Conservation (phyloP, 2,888 invertebrate species). For the Criorhina ranunculi region DNA sequence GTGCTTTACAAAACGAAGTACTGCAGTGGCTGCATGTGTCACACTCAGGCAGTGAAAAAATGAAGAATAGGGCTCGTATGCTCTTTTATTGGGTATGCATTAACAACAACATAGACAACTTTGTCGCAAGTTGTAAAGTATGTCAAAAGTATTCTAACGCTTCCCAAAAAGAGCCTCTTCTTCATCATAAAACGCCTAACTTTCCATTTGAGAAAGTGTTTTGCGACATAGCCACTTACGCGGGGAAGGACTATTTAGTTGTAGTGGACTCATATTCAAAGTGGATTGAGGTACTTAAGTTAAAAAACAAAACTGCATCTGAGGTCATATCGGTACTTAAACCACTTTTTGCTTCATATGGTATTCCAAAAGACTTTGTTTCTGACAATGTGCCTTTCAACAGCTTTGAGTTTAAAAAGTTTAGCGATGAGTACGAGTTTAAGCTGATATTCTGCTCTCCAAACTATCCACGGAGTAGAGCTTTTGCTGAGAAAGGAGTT, state of each 20-base stretch:
- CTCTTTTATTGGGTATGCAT: no score
- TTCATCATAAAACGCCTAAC: constrained; percentile 25
- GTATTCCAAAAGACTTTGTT: constrained; percentile 39
- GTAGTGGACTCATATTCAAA: constrained; percentile 31
- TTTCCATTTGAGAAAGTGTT: constrained; percentile 45
- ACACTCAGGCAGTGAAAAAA: no score
- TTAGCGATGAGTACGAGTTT: constrained; percentile 39
- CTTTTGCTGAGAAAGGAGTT: constrained; percentile 37
- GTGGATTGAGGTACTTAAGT: constrained; percentile 34
- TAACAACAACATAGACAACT: no score
- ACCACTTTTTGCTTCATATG: constrained; percentile 38
- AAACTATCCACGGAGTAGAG: constrained; percentile 43
- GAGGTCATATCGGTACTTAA: constrained; percentile 36
- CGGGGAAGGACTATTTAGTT: constrained; percentile 20
- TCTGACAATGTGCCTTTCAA: constrained; percentile 47
- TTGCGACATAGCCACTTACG: constrained; percentile 32
- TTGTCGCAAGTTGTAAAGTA: no score
- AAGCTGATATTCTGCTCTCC: constrained; percentile 28
- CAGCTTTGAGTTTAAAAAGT: constrained; percentile 41
- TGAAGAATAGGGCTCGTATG: no score
- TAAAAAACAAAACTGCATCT: constrained; percentile 32
- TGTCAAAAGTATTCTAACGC: no score
- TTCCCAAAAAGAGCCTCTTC: no score
- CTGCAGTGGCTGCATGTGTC: no score
- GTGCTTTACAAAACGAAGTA: no score